Evolutionary conservation across 53 echinoderm and acorn worm species (phyloP).

Genomic region (Actinopyga echinites): DNA sequence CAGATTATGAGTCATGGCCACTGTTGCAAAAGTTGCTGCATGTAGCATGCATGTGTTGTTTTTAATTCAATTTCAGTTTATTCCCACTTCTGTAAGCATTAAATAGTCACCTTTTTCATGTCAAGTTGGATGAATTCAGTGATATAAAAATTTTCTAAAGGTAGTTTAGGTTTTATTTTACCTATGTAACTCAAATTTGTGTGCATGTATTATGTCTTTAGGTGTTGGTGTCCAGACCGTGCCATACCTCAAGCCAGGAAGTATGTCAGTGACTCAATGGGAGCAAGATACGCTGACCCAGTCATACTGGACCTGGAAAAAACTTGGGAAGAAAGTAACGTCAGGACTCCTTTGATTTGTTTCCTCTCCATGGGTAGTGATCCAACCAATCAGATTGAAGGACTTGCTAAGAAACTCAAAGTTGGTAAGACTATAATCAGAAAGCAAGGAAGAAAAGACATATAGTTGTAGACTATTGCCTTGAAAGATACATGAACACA

Average conservation of each 20-base stretch:
- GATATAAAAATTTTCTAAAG: no score
- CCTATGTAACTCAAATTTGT: no score
- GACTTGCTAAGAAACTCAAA: constrained; percentile 95
- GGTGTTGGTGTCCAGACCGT: constrained; percentile 98
- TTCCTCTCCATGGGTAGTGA: constrained; percentile 99
- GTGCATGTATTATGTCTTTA: constrained; percentile 2
- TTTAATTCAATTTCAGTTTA: no score
- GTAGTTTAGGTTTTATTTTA: no score
- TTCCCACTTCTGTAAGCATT: no score
- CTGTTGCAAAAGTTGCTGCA: no score
- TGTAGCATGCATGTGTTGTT: no score
- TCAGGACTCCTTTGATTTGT: constrained; percentile 88
- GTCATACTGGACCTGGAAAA: constrained; percentile 97
- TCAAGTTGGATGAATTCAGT: no score
- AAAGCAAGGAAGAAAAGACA: background rate
- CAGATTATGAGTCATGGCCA: no score
- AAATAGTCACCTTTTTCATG: no score
- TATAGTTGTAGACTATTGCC: no score
- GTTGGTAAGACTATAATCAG: constrained; percentile 78
- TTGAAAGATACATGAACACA: no score
- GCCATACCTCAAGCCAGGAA: constrained; percentile 98
- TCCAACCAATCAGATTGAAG: constrained; percentile 97
- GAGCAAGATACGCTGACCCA: constrained; percentile 86
- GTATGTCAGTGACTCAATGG: constrained; percentile 93
- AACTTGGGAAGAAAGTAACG: constrained; percentile 96